A percentile compares a stretch with the other conserved stretches of the same genome.
These are phyloP conservation scores for Epistrophe eligans DNA, from an alignment of 2,888 invertebrate species.

Conservation along the genomic window DNA sequence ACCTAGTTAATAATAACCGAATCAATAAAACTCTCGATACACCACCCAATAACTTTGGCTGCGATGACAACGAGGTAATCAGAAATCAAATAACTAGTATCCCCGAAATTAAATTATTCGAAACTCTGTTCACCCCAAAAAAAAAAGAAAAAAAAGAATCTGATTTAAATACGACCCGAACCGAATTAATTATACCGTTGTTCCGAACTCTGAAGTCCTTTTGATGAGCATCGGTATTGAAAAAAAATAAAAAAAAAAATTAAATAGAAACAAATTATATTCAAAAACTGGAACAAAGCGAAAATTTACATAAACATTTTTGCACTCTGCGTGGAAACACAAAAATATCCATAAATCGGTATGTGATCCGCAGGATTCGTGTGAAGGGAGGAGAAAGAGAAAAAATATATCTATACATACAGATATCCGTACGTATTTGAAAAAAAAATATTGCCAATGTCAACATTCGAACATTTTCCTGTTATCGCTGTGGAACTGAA, in stretches of 20 bases:
- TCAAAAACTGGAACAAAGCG: constrained; percentile 55
- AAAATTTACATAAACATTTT: constrained; percentile 60
- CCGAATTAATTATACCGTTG: constrained; percentile 66
- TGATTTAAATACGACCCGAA: constrained; percentile 55
- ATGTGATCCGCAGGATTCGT: background rate
- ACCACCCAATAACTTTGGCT: background rate
- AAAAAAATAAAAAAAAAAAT: background rate
- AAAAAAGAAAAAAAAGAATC: background rate
- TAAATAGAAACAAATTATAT: constrained; percentile 15
- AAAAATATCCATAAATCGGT: constrained; percentile 43
- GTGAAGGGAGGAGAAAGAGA: background rate
- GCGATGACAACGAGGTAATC: constrained; percentile 41
- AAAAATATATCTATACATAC: constrained; percentile 9
- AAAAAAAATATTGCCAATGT: constrained; percentile 59
- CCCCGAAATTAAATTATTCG: constrained; percentile 64
- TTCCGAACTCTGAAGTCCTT: constrained; percentile 15
- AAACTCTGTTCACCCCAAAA: constrained; percentile 12
- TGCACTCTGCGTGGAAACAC: constrained; percentile 8
- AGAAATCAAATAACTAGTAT: constrained; percentile 47
- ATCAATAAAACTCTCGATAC: constrained; percentile 36
- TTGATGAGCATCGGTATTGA: background rate
- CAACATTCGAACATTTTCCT: constrained; percentile 60
- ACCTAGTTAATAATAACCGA: constrained; percentile 35
- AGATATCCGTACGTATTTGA: constrained; percentile 32
- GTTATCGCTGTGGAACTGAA: constrained; percentile 49